phyloP scores from a whole-genome alignment of 2,797 vertebrate species.

The Pseudochirops cupreus region DNA sequence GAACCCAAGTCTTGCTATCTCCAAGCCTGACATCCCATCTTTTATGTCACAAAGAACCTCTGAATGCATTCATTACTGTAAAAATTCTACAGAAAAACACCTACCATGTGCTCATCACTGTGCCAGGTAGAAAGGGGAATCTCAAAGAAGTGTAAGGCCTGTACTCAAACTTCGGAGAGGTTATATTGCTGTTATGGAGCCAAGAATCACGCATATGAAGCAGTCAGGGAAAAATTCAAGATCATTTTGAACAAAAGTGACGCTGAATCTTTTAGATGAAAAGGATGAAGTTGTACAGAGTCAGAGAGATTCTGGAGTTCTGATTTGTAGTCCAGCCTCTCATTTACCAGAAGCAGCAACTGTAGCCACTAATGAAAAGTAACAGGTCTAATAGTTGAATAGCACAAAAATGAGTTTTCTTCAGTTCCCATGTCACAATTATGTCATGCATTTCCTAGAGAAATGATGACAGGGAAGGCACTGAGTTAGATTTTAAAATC shows the following conservation, averaged over 20 bases:
- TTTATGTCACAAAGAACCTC: neutral
- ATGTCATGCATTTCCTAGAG: conserved; percentile 50
- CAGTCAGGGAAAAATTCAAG: conserved; percentile 18
- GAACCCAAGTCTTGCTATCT: neutral
- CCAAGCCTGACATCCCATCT: neutral
- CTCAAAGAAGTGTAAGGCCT: neutral
- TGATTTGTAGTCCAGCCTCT: conserved; percentile 7
- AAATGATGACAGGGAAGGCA: conserved; percentile 60
- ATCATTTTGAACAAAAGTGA: conserved; percentile 37
- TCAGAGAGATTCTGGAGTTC: conserved; percentile 29
- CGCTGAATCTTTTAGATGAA: conserved; percentile 8
- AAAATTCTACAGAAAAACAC: conserved; percentile 13
- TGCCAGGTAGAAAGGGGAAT: neutral
- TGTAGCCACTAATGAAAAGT: conserved; percentile 59
- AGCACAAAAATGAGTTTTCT: conserved; percentile 52
- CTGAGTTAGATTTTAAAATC: conserved; percentile 64
- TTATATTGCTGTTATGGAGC: neutral
- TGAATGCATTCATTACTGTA: conserved; percentile 21
- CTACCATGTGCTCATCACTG: neutral
- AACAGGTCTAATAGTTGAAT: conserved; percentile 46
- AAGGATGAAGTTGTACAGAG: conserved; percentile 8
- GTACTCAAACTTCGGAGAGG: neutral
- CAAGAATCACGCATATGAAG: conserved; percentile 6
- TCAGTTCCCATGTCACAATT: conserved; percentile 62
- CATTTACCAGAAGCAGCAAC: conserved; percentile 44